Base-by-base conservation (phyloP, 1,140 invertebrate genomes). In the Megalonaias nervosa region DNA sequence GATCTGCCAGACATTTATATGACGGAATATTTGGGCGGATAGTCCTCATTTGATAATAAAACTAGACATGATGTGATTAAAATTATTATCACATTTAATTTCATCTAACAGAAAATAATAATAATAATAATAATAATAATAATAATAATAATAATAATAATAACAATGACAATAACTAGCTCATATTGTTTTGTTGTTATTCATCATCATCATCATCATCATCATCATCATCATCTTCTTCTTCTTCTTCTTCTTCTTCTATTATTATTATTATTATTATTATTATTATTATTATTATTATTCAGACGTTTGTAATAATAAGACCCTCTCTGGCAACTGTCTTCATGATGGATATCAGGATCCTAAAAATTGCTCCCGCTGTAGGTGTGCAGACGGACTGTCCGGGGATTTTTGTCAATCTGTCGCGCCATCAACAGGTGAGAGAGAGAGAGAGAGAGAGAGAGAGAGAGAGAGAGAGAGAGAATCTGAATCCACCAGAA, bases 301-400 rank as follows among this genome's bases (percentile, higher is more conserved):
- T 77, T 2, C 81, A 89, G 88, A 83, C 66, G 55, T 70, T 15
- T 89, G 88, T 79, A 60, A 81, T 15, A 66, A 74, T 9, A 67
- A 71, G 4, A n/a, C 75, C 14, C 66, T 85, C 31, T 5, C 66
- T 1, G 69, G 75, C 31, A 69, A 74, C 19, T 90, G 89, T 76
- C 79, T 78, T 23, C 81, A 89, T 72, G 88, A 88, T 38, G 89
- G 89, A 0, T 90, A 90, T 74, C 88, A 88, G 65, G 89, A 90
- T 76, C 89, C 89, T 17, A 83, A 85, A 56, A 82, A 84, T 58
- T 90, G 89, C 74, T 79, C 80, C 31, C 61, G 77, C 31, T 90
- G 89, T 82, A 71, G 88, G 11, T 90, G 89, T 74, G 81, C 89
- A 14, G 86, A 86, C 16, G 89, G 89, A 14, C 76, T 90, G 57